Base-by-base conservation (phyloP, 2,888 invertebrate species). In the Lochmaea crataegi region DNA sequence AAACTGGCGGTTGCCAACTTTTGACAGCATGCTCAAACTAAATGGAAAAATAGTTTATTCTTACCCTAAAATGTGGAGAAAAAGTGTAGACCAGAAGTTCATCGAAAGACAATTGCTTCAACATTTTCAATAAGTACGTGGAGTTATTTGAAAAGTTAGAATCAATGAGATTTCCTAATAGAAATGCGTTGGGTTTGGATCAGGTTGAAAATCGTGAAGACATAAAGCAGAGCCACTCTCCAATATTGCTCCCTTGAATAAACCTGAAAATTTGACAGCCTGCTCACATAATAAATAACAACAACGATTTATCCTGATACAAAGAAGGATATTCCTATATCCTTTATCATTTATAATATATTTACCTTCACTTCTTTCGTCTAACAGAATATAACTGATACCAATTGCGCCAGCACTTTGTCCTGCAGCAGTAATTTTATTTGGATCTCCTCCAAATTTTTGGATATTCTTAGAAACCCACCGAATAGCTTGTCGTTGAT, bases 181-280 rank as follows among this genome's bases (percentile, higher is more conserved):
- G 5, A 63, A 18, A 63, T 4, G 61, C 61, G 9, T 41, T 5
- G 3, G n/a, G 3, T 42, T 38, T 38, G 61, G 61, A 18, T 38
- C 10, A 2, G 42, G 4, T 42, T 63, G 61, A 42, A 63, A 18
- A n/a, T 63, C 61, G 26, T 63, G 61, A 41, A 7, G 42, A 42
- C 61, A 63, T 63, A 63, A 63, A 16, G 61, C n/a, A 4, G 61
- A 63, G 12, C 61, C 61, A 42, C 61, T 63, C 12, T 41, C 42
- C 61, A 63, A 16, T 63, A 63, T 63, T 5, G 18, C 61, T 42
- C 61, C 61, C 42, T 22, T 63, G 16, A 63, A 63, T 63, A 63
- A 12, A 10, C 61, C 61, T 63, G 9, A 42, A 63, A 63, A 16
- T 2, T 9, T 7, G 12, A 38, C 10, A 9, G n/a, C 32, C 3